These are phyloP conservation scores for Idaea aversata DNA, from an alignment of 2,888 invertebrate genomes.

Conservation along the genomic window DNA sequence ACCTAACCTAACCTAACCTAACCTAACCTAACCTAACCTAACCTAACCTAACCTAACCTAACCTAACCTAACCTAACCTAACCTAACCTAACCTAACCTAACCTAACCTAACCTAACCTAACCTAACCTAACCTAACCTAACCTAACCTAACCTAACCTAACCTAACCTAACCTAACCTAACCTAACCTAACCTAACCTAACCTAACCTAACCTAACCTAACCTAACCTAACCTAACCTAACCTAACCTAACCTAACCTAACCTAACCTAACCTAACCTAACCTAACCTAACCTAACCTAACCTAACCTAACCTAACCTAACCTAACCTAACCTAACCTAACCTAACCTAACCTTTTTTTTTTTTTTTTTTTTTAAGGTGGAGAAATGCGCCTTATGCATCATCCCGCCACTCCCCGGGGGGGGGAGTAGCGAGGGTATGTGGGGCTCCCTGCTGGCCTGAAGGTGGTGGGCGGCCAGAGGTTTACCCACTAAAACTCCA, in stretches of 20 bases:
- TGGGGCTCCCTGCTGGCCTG: no score
- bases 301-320: background rate
- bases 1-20: no score
- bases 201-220: conserved; percentile 1
- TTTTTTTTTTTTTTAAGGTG: conserved; percentile 1
- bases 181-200: conserved; percentile 20
- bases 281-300: conserved; percentile 6
- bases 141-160: background rate
- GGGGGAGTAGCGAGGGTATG: no score
- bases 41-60: no score
- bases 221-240: conserved; percentile 15
- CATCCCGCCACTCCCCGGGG: no score
- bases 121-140: background rate
- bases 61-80: conserved; percentile 4
- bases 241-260: background rate
- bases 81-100: conserved; percentile 7
- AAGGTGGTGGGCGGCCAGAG: no score
- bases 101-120: conserved; percentile 11
- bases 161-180: conserved; percentile 14
- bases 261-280: conserved; percentile 2
- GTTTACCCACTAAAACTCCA: no score
- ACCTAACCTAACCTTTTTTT: conserved; percentile 4
- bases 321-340: conserved; percentile 7
- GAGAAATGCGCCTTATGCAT: no score
- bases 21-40: no score